A percentile compares a stretch with the other conserved stretches of the same genome.
These are phyloP conservation scores for Genyomyrus donnyi DNA, from an alignment of 2,113 vertebrate species.

Conservation along the genomic window DNA sequence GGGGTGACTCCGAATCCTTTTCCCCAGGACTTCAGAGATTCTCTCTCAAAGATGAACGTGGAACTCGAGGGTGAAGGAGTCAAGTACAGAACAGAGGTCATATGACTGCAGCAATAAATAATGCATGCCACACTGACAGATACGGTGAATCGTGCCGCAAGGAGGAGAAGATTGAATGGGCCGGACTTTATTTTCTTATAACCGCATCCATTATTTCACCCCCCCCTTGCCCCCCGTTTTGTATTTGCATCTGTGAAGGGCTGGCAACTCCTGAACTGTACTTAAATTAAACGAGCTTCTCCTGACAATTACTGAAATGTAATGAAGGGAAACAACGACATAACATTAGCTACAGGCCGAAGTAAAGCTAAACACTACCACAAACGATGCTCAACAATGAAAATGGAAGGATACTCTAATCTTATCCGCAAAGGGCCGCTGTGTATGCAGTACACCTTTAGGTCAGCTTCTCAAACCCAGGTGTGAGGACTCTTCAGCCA, in stretches of 20 bases:
- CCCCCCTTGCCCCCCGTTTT: background rate
- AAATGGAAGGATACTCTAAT: background rate
- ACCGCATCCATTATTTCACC: background rate
- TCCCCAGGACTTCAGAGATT: background rate
- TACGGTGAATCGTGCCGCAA: background rate
- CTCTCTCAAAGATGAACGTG: background rate
- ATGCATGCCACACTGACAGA: background rate
- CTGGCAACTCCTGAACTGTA: background rate
- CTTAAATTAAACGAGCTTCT: background rate
- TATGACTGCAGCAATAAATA: background rate
- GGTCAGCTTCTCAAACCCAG: too few species aligned
- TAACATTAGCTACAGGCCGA: background rate
- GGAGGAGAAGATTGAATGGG: background rate
- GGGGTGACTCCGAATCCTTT: background rate
- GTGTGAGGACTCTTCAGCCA: too few species aligned
- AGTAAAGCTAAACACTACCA: background rate
- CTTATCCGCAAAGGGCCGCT: too few species aligned
- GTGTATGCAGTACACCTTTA: too few species aligned
- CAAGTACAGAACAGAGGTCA: background rate
- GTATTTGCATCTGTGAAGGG: background rate
- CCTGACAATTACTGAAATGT: background rate
- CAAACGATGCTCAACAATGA: background rate
- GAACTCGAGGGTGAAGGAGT: background rate
- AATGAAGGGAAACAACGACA: background rate
- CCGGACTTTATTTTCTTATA: background rate